Conservation (phyloP, 2,888 invertebrate genomes). For the Ephialtes manifestator region DNA sequence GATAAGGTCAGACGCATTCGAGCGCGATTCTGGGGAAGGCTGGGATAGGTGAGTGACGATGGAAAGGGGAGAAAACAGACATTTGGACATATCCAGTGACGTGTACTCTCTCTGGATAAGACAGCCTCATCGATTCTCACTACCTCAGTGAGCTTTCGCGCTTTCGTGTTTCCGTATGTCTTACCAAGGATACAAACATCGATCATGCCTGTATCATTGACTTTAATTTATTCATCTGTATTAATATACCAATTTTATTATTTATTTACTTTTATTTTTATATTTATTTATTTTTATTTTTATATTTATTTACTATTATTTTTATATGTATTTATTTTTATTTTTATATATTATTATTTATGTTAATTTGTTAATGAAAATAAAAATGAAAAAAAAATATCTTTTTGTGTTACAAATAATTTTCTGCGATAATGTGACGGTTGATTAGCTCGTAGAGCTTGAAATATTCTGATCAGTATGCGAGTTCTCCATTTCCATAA, state of each 20-base stretch:
- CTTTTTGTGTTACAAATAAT: no score
- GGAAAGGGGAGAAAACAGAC: neutral
- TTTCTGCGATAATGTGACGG: neutral
- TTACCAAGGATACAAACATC: slow-evolving; percentile 7
- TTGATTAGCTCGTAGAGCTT: slow-evolving; percentile 9
- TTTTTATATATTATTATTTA: neutral
- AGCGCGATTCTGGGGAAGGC: neutral
- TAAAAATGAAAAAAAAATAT: no score
- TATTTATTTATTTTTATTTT: neutral
- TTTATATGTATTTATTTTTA: neutral
- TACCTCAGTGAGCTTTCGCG: neutral
- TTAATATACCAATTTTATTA: neutral
- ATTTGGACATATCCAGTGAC: slow-evolving; percentile 20
- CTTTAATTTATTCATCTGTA: neutral
- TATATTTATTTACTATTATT: no score
- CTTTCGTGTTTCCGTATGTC: neutral
- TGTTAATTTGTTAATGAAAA: no score
- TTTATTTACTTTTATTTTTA: neutral
- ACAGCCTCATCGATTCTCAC: slow-evolving; percentile 21
- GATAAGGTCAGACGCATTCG: slow-evolving; percentile 20
- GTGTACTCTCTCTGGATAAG: slow-evolving; percentile 17
- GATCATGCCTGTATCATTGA: neutral
- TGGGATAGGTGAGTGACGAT: neutral
- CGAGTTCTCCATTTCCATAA: neutral
- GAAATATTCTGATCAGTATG: neutral